Evolutionary conservation across 2,888 invertebrate species (phyloP).

Genomic region (Archips xylosteana): DNA sequence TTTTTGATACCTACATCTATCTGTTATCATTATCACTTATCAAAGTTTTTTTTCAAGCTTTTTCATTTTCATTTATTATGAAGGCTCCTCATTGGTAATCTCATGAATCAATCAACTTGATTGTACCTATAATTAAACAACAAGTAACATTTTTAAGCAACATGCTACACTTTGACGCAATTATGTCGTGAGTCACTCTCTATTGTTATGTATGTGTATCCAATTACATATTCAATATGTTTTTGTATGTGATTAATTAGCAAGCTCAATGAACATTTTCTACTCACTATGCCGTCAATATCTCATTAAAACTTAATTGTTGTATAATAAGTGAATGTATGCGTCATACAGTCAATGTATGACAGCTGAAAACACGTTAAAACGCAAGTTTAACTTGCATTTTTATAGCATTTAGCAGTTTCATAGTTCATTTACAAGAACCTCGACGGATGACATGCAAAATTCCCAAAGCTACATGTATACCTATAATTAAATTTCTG

Average conservation of each 20-base stretch:
- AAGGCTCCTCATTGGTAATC: too few species aligned
- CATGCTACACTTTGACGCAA: not conserved
- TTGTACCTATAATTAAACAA: not conserved
- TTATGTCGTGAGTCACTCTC: not conserved
- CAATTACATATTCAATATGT: conserved; percentile 10
- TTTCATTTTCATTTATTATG: too few species aligned
- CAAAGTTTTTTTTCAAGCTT: too few species aligned
- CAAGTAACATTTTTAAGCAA: not conserved
- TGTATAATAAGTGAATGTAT: conserved; percentile 1
- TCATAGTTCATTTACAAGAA: not conserved
- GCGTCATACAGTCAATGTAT: not conserved
- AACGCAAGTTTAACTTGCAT: not conserved
- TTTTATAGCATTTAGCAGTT: not conserved
- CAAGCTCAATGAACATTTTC: not conserved
- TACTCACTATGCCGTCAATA: conserved; percentile 9
- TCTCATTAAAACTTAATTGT: conserved; percentile 6
- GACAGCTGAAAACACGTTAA: not conserved
- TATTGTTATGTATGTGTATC: conserved; percentile 3
- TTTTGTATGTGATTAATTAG: conserved; percentile 11
- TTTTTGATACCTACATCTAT: too few species aligned
- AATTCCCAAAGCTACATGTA: too few species aligned
- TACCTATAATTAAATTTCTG: too few species aligned
- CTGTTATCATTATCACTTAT: too few species aligned
- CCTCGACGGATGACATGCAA: too few species aligned
- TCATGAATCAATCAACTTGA: not conserved